A percentile compares a stretch with the other conserved stretches of the same genome.
phyloP scores from a whole-genome alignment of 1,140 invertebrate species.

The Rhagoletis pomonella region DNA sequence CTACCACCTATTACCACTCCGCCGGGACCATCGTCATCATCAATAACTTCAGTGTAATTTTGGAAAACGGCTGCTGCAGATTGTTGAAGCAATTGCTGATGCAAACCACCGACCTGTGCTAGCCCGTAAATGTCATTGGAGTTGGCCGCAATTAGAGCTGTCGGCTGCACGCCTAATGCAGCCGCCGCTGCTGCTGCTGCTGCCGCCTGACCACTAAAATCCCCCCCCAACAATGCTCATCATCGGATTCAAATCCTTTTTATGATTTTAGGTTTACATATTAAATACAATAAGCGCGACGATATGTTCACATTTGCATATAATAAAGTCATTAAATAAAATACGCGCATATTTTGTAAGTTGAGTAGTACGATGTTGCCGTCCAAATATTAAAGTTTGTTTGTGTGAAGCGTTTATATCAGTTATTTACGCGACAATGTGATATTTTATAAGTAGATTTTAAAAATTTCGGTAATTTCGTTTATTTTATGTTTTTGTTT shows the following conservation, averaged over 20 bases:
- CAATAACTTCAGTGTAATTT: conserved; percentile 67
- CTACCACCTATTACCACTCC: conserved; percentile 56
- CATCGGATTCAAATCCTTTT: conserved; percentile 73
- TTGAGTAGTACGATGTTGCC: neutral
- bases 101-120: conserved; percentile 69
- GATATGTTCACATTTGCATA: neutral
- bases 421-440: conserved; percentile 14
- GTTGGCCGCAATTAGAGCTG: conserved; percentile 66
- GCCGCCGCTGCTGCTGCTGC: conserved; percentile 63
- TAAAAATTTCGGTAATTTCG: conserved; percentile 32
- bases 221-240: conserved; percentile 73
- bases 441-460: conserved; percentile 17
- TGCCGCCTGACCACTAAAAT: conserved; percentile 69
- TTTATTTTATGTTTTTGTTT: conserved; percentile 21
- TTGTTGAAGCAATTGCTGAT: conserved; percentile 70
- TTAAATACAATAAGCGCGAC: conserved; percentile 15
- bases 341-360: neutral
- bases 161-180: conserved; percentile 66
- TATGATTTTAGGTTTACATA: neutral
- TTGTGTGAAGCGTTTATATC: neutral
- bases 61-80: conserved; percentile 68
- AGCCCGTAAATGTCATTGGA: conserved; percentile 71
- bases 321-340: neutral
- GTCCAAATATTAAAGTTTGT: neutral
- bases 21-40: conserved; percentile 62